Evolutionary conservation across 2,888 invertebrate species (phyloP).

Genomic region (Latheticus oryzae): DNA sequence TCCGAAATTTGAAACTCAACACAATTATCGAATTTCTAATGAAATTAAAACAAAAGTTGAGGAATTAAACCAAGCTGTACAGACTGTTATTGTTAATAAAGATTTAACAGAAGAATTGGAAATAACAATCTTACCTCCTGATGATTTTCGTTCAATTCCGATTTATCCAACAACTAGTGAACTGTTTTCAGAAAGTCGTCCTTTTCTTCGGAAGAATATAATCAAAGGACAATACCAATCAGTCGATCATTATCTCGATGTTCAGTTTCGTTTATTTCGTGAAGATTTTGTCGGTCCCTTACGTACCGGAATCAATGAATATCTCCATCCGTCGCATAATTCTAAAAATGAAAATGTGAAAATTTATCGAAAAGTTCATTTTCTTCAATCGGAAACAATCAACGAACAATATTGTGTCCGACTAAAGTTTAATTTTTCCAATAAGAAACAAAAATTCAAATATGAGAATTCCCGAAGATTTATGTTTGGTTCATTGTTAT

Average conservation of each 20-base stretch:
- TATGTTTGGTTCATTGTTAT: conserved; percentile 78
- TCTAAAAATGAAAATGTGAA: conserved; percentile 44
- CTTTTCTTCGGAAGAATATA: conserved; percentile 71
- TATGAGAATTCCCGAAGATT: conserved; percentile 71
- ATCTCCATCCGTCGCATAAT: conserved; percentile 34
- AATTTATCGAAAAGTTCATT: conserved; percentile 45
- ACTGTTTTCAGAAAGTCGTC: conserved; percentile 53
- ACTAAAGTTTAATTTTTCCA: conserved; percentile 47
- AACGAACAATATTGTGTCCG: conserved; percentile 46
- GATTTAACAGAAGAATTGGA: conserved; percentile 52
- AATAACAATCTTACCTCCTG: conserved; percentile 65
- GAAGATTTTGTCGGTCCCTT: conserved; percentile 85
- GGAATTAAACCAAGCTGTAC: conserved; percentile 56
- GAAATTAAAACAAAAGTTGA: conserved; percentile 63
- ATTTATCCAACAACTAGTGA: conserved; percentile 69
- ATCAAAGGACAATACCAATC: conserved; percentile 72
- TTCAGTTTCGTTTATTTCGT: conserved; percentile 81
- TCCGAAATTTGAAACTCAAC: conserved; percentile 46
- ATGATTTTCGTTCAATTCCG: conserved; percentile 68
- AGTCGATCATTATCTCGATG: conserved; percentile 79
- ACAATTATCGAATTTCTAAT: conserved; percentile 42
- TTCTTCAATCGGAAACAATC: conserved; percentile 42
- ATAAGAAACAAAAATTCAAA: conserved; percentile 58
- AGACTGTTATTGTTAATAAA: conserved; percentile 51
- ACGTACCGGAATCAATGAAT: conserved; percentile 71